These are phyloP conservation scores for Cyprinodon variegatus DNA, from an alignment of 2,113 vertebrate species.

Conservation along the genomic window DNA sequence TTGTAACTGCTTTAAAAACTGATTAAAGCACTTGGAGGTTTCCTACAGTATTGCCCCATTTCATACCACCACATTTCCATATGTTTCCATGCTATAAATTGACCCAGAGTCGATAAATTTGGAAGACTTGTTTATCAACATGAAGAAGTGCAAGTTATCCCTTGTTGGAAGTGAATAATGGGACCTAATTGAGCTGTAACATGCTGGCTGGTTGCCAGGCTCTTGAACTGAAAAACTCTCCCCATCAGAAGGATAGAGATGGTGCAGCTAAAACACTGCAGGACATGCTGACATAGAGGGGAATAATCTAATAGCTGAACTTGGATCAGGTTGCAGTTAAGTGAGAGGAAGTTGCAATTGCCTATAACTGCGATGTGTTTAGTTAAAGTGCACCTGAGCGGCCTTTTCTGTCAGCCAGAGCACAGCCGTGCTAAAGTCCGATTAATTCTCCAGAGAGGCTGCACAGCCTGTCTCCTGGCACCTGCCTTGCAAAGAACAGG, in stretches of 20 bases:
- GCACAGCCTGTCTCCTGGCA: conserved; percentile 80
- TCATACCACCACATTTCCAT: too few relatives aligned
- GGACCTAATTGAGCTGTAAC: conserved; percentile 75
- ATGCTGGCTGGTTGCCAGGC: conserved; percentile 65
- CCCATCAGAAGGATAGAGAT: conserved; percentile 58
- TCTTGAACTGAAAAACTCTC: conserved; percentile 68
- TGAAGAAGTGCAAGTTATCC: conserved; percentile 67
- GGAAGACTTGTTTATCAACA: conserved; percentile 74
- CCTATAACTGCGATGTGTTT: conserved; percentile 20
- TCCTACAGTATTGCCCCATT: too few relatives aligned
- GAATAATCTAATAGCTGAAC: conserved; percentile 44
- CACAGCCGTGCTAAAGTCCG: conserved; percentile 50
- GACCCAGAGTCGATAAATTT: conserved; percentile 56
- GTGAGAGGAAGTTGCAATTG: conserved; percentile 34
- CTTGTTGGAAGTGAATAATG: conserved; percentile 73
- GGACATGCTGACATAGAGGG: conserved; percentile 33
- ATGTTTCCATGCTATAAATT: background rate
- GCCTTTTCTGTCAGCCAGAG: conserved; percentile 45
- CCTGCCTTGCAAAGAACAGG: conserved; percentile 74
- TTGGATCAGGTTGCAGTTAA: conserved; percentile 20
- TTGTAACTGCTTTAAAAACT: too few relatives aligned
- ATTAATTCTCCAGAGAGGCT: conserved; percentile 75
- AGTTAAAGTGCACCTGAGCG: conserved; percentile 41
- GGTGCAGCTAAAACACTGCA: conserved; percentile 46
- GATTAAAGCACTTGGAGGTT: too few relatives aligned